Base-by-base conservation (phyloP, 92 coral and sea anemone species). In the Heteractis magnifica region DNA sequence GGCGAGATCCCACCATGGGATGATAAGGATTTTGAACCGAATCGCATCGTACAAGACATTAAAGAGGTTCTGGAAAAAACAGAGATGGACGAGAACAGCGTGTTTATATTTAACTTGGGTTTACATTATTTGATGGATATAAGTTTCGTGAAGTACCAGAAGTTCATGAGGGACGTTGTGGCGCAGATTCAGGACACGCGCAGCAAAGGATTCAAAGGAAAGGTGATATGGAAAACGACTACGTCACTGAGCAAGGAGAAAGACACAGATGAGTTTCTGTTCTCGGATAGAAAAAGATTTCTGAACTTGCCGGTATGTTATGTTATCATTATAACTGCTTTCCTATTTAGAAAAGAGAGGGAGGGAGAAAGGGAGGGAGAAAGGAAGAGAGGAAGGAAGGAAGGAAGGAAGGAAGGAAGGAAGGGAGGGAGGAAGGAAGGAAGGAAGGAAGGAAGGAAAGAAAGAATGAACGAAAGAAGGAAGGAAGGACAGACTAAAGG, bases 211-310 rank as follows among this genome's bases (percentile, higher is more conserved):
- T 83, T 86, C 56, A 75, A 76, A 26, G 80, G 89, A 53, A 89
- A 76, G 71, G 89, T 94, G 50, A 92, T 96, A 6, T 96, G 99
- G 99, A 96, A 92, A 82, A 94, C 97, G 2, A 84, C 95, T 4
- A 92, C 99, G 16, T 90, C 98, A 49, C 44, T 96, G 8, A 94
- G 92, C 26, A 96, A 94, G 78, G 98, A 96, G 77, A 96, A 94
- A 56, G 99, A 94, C 79, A 86, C 93, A 3, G 89, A 82, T 1
- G 85, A 82, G 8, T 84, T 87, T 81, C 59, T 94, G 60, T 80
- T 78, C 56, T 85, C 91, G 18, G 99, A 96, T 68, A 82, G 92
- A 8, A 84, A 94, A 51, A 78, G 98, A 77, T 96, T 96, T 80
- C 84, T 96, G 5, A 91, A 88, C 3, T 77, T 89, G 60, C 94